A percentile compares a stretch with the other conserved stretches of the same genome.
These are phyloP conservation scores for Haliclona indistincta DNA, from an alignment of 37 sponge, comb jelly and placozoan genomes.

Conservation along the genomic window DNA sequence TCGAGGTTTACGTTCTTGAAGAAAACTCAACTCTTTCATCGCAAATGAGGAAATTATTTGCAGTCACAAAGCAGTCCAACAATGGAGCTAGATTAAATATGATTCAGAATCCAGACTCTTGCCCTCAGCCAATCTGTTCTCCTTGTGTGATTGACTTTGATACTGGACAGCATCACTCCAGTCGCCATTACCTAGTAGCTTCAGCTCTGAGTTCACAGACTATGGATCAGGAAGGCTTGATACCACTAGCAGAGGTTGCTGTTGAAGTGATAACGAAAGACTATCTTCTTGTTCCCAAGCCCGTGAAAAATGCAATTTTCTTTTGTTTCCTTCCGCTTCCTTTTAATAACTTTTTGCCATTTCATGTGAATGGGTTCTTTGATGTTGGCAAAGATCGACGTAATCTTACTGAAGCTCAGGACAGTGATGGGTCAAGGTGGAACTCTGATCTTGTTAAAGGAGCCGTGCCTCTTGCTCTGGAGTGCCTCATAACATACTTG, in stretches of 20 bases:
- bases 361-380: slow-evolving; percentile 66
- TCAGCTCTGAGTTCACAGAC: too few relatives aligned
- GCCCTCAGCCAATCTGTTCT: background rate
- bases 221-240: slow-evolving; percentile 14
- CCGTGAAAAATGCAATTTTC: background rate
- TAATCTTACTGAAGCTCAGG: slow-evolving; percentile 17
- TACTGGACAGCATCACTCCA: too few relatives aligned
- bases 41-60: slow-evolving; percentile 6
- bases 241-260: slow-evolving; percentile 40
- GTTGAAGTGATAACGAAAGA: background rate
- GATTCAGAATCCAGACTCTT: background rate
- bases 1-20: slow-evolving; percentile 43
- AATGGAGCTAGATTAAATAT: background rate
- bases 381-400: slow-evolving; percentile 59
- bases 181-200: slow-evolving; percentile 1
- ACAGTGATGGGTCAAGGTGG: slow-evolving; percentile 33
- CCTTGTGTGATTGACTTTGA: background rate
- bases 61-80: background rate
- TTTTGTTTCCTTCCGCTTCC: slow-evolving; percentile 72
- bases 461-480: slow-evolving; percentile 39
- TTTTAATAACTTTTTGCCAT: slow-evolving; percentile 21
- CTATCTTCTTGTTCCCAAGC: background rate
- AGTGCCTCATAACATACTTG: slow-evolving; percentile 20
- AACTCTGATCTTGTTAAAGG: slow-evolving; percentile 35
- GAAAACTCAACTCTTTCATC: background rate